Evolutionary conservation across 2,797 vertebrate species (phyloP).

Genomic region (Parotocinclus haroldoi): DNA sequence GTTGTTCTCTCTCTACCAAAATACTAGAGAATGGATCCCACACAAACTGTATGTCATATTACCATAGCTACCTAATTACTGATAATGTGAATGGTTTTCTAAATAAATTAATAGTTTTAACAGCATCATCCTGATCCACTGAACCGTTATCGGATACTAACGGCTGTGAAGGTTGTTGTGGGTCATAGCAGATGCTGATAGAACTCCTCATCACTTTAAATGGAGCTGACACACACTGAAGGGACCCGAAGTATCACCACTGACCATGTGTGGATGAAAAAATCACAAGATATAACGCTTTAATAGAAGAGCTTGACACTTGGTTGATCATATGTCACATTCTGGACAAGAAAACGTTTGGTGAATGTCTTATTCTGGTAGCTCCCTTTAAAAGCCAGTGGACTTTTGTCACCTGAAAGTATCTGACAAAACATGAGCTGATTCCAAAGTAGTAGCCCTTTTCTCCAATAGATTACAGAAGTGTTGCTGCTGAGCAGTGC

Average conservation of each 20-base stretch:
- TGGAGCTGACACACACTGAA: constrained; percentile 23
- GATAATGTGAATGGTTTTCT: too few species aligned
- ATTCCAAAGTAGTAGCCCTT: constrained; percentile 16
- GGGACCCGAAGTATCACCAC: neutral
- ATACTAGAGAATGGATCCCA: too few species aligned
- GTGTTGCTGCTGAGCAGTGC: neutral
- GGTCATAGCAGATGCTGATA: constrained; percentile 20
- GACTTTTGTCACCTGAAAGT: constrained; percentile 7
- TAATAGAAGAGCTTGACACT: constrained; percentile 4
- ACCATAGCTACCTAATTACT: too few species aligned
- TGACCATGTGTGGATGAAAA: neutral
- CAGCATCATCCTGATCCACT: neutral
- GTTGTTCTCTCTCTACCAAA: too few species aligned
- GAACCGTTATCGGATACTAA: constrained; percentile 22
- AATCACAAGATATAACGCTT: constrained; percentile 1
- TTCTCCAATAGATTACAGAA: neutral
- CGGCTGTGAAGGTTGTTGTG: constrained; percentile 17
- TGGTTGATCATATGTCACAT: constrained; percentile 11
- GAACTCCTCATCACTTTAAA: constrained; percentile 37
- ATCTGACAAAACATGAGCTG: constrained; percentile 4
- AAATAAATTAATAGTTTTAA: neutral
- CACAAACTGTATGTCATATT: too few species aligned
- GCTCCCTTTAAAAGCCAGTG: constrained; percentile 4
- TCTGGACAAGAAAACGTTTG: neutral
- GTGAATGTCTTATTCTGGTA: neutral